These are phyloP conservation scores for Cirrhinus molitorella DNA, from an alignment of 2,797 vertebrate genomes.

Conservation along the genomic window DNA sequence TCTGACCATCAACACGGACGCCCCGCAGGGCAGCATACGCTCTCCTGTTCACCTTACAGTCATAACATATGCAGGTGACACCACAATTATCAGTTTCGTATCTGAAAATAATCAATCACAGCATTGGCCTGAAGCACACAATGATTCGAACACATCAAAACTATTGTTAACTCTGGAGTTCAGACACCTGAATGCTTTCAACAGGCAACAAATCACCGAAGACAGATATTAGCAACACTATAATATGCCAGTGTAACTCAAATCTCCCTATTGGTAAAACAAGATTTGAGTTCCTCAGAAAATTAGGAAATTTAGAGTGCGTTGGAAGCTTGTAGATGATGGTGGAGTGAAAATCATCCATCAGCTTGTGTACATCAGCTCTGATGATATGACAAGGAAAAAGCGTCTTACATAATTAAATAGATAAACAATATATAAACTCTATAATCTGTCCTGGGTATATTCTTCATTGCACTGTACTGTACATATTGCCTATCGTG, in stretches of 20 bases:
- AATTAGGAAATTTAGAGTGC: background rate
- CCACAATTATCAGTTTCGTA: background rate
- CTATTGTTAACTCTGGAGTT: background rate
- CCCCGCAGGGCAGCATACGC: background rate
- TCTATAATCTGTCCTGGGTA: too few species aligned
- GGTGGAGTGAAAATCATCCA: background rate
- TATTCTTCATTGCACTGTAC: too few species aligned
- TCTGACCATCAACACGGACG: background rate
- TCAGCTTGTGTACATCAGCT: too few species aligned
- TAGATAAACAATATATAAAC: too few species aligned
- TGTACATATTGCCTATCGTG: background rate
- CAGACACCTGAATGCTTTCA: too few species aligned
- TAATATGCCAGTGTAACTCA: background rate
- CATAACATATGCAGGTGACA: background rate
- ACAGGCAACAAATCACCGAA: too few species aligned
- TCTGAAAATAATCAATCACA: too few species aligned
- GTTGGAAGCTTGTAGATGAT: background rate
- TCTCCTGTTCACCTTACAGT: background rate
- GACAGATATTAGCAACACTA: background rate
- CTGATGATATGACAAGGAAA: too few species aligned
- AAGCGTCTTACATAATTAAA: too few species aligned
- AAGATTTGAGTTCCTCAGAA: too few species aligned
- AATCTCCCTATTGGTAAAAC: background rate
- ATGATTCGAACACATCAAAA: background rate
- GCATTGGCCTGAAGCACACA: too few species aligned